These are phyloP conservation scores for Hippolais icterina DNA, from an alignment of 2,113 vertebrate species.

Conservation along the genomic window DNA sequence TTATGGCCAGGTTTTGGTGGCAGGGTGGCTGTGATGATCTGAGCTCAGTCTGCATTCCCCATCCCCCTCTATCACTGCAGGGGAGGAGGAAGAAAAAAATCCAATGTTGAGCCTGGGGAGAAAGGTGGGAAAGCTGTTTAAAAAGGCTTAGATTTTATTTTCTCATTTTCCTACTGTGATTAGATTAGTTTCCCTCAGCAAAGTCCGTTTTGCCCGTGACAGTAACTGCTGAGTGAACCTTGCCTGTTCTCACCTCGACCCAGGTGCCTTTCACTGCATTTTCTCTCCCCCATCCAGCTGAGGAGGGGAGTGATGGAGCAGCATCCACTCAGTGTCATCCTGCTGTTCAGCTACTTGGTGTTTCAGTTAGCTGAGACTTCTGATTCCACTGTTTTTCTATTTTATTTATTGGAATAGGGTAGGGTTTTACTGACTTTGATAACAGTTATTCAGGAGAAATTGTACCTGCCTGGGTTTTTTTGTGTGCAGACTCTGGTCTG, in stretches of 20 bases:
- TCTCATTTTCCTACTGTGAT: not conserved
- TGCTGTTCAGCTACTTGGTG: not conserved
- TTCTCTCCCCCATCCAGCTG: not conserved
- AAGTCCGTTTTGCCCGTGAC: fast-evolving
- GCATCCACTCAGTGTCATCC: not conserved
- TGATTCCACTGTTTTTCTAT: not conserved
- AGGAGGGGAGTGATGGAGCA: not conserved
- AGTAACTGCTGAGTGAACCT: not conserved
- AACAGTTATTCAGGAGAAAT: not conserved
- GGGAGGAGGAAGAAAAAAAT: not conserved
- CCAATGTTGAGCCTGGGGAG: not conserved
- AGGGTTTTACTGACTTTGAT: not conserved
- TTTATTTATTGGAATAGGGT: not conserved
- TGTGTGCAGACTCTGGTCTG: not conserved
- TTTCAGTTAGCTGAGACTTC: not conserved
- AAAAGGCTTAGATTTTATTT: not conserved
- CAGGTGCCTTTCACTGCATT: not conserved
- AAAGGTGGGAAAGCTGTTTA: not conserved
- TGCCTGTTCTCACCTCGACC: fast-evolving
- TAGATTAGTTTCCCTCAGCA: not conserved
- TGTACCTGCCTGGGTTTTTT: not conserved
- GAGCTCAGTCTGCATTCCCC: not conserved
- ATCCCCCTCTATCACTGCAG: not conserved
- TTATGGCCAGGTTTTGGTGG: not conserved
- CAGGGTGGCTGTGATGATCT: not conserved